phyloP scores from a whole-genome alignment of 2,113 vertebrate species.

The Tylochromis polylepis region DNA sequence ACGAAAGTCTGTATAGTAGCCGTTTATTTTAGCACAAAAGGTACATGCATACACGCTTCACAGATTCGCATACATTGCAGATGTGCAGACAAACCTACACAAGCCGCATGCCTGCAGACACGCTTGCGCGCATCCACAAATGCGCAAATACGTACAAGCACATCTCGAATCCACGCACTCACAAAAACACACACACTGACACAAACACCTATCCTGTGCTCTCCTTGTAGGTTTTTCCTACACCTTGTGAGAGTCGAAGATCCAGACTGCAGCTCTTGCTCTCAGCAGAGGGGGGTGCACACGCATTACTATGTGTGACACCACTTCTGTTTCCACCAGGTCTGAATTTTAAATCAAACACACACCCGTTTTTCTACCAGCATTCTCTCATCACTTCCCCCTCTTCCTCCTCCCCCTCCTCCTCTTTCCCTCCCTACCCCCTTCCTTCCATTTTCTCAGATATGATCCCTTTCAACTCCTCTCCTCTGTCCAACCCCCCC shows the following conservation, averaged over 20 bases:
- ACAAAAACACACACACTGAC: not conserved
- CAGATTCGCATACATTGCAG: not conserved
- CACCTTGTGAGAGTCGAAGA: conserved; percentile 25
- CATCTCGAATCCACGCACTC: not conserved
- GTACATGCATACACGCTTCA: not conserved
- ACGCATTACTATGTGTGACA: conserved; percentile 57
- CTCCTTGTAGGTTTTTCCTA: conserved; percentile 31
- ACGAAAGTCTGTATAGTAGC: conserved; percentile 57
- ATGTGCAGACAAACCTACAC: not conserved
- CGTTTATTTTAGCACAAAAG: conserved; percentile 30
- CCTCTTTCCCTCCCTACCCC: not conserved
- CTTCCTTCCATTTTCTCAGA: conserved; percentile 29
- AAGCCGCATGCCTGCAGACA: not conserved
- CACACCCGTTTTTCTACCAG: conserved; percentile 61
- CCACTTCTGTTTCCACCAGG: conserved; percentile 55
- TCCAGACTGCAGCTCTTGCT: conserved; percentile 40
- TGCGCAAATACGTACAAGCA: not conserved
- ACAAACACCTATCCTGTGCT: not conserved
- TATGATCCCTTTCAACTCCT: conserved; percentile 33
- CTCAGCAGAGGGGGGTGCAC: not conserved
- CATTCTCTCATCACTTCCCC: conserved; percentile 18
- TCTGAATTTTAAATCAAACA: conserved; percentile 66
- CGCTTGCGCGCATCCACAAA: not conserved
- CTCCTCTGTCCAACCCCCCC: conserved; percentile 2
- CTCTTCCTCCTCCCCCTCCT: not conserved